A percentile compares a stretch with the other conserved stretches of the same genome.
These are phyloP conservation scores for Marmota flaviventris DNA, from an alignment of 2,113 vertebrate genomes.

Conservation along the genomic window DNA sequence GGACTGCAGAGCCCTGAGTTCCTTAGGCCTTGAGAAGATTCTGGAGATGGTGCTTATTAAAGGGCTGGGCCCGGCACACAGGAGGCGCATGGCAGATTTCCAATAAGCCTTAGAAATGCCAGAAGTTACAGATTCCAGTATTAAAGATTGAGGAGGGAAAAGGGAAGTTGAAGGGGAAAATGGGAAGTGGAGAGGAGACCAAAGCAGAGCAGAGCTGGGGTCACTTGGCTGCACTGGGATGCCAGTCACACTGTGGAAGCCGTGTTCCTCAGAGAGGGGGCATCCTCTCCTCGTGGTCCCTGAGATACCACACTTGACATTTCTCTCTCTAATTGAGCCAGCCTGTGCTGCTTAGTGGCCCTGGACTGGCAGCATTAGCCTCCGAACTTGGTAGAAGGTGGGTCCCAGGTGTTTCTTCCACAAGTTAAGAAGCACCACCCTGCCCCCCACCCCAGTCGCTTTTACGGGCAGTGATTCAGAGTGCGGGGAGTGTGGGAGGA, in stretches of 20 bases:
- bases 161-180: background rate
- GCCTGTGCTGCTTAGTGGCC: rapidly evolving
- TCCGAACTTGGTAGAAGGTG: background rate
- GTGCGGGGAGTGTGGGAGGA: rapidly evolving
- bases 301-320: background rate
- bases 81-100: background rate
- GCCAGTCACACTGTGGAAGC: rapidly evolving
- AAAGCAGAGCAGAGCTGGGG: rapidly evolving
- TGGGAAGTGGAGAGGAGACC: background rate
- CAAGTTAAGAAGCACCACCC: background rate
- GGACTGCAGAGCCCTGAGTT: background rate
- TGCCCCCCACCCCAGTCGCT: rapidly evolving
- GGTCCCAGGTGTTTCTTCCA: rapidly evolving
- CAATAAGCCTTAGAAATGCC: background rate
- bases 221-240: rapidly evolving
- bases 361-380: background rate
- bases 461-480: too few relatives aligned
- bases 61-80: rapidly evolving
- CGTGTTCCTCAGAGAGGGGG: background rate
- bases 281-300: background rate
- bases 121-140: too few relatives aligned
- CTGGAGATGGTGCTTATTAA: rapidly evolving
- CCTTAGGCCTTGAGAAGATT: background rate
- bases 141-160: background rate
- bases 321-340: background rate